Percentiles rank a stretch among this genome's conserved stretches.
Evolutionary conservation across 2,888 invertebrate genomes (phyloP).

Genomic region (Blera fallax): DNA sequence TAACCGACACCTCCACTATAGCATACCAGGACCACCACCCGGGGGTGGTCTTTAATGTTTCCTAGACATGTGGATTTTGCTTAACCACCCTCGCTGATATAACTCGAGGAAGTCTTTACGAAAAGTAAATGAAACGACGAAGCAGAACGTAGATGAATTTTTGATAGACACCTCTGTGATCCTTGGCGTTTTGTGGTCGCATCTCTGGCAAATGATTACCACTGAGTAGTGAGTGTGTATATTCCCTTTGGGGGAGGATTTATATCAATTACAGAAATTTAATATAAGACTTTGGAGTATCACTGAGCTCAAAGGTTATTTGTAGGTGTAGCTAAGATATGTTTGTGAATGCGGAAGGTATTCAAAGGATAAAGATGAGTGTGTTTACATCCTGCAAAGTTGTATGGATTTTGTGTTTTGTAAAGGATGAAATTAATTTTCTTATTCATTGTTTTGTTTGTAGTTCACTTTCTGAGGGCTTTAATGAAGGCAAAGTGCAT

Average conservation of each 20-base stretch:
- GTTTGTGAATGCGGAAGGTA: neutral
- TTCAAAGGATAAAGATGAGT: neutral
- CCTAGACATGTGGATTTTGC: slow-evolving; percentile 1
- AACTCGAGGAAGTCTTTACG: slow-evolving; percentile 11
- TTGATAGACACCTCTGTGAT: slow-evolving; percentile 66
- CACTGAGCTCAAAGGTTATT: slow-evolving; percentile 37
- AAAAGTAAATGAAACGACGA: slow-evolving; percentile 25
- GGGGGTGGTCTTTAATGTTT: slow-evolving; percentile 13
- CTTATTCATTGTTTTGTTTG: neutral
- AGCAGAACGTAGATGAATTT: slow-evolving; percentile 47
- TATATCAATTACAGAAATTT: slow-evolving; percentile 71
- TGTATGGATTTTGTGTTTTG: neutral
- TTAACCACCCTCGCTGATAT: slow-evolving; percentile 5
- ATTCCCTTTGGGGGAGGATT: slow-evolving; percentile 40
- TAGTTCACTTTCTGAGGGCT: neutral
- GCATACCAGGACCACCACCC: slow-evolving; percentile 11
- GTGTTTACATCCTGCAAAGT: neutral
- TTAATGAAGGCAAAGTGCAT: neutral
- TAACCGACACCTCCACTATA: slow-evolving; percentile 40
- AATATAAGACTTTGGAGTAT: slow-evolving; percentile 61
- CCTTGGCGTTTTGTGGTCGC: slow-evolving; percentile 21
- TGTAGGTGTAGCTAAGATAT: slow-evolving; percentile 26
- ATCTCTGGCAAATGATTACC: slow-evolving; percentile 41
- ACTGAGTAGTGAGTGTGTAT: slow-evolving; percentile 12
- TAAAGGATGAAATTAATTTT: neutral